These are phyloP conservation scores for Archegozetes longisetosus DNA, from an alignment of 1,140 invertebrate species.

Conservation along the genomic window DNA sequence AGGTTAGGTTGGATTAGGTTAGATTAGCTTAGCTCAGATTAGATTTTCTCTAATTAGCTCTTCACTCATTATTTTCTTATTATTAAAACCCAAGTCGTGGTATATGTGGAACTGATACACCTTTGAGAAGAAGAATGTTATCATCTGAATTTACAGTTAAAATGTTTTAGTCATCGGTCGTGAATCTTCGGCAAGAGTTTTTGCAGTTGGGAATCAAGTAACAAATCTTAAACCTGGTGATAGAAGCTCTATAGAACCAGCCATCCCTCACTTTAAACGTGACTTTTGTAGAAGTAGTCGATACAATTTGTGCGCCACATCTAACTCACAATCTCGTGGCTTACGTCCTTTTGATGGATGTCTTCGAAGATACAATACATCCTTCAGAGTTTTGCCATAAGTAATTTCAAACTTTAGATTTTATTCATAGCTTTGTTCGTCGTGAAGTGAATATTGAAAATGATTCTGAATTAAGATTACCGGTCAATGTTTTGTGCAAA, in stretches of 20 bases:
- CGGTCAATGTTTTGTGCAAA: slow-evolving; percentile 32
- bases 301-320: slow-evolving; percentile 63
- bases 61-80: no score
- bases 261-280: slow-evolving; percentile 65
- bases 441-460: not conserved
- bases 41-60: no score
- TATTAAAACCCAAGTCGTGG: no score
- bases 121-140: slow-evolving; percentile 61
- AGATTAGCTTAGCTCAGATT: no score
- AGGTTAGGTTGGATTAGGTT: no score
- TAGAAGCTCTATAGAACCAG: slow-evolving; percentile 80
- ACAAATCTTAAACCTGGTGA: slow-evolving; percentile 52
- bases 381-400: slow-evolving; percentile 86
- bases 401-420: slow-evolving; percentile 31
- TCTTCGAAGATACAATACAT: slow-evolving; percentile 63
- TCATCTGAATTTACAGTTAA: slow-evolving; percentile 65
- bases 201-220: slow-evolving; percentile 52
- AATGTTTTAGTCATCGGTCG: slow-evolving; percentile 77
- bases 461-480: slow-evolving; percentile 25
- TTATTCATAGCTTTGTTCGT: not conserved
- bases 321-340: slow-evolving; percentile 66
- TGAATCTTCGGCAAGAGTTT: slow-evolving; percentile 60
- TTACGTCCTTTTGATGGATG: slow-evolving; percentile 78
- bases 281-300: slow-evolving; percentile 65
- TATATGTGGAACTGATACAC: slow-evolving; percentile 88